Evolutionary conservation across 1,140 invertebrate genomes (phyloP), one percentile per base, ranked within the genome.

Genomic region (Liolophura sinensis): DNA sequence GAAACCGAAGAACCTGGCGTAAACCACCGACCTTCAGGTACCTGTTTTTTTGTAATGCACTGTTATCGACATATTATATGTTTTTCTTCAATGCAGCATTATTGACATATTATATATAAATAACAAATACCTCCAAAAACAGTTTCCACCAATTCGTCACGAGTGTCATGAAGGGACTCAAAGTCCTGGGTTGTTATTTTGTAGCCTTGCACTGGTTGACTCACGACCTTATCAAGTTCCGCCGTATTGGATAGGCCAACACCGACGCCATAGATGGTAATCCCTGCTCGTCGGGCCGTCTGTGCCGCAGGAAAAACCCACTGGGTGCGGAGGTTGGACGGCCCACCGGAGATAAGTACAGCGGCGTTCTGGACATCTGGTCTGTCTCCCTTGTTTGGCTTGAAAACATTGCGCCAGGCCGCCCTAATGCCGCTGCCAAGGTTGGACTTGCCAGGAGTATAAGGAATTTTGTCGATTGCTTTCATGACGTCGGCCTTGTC

Each of bases 161-260:
- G 31, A 9, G 31, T 40, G 9, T 40, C 62, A 25, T 63, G 51
- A 12, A 82, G 64, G 50, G 77, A 73, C 62, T 81, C 78, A 67
- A 80, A 81, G 31, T 69, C 52, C 9, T 73, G 59, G 1, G 81
- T 78, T 58, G 67, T 72, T 55, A 81, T 78, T 18, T 64, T 73
- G 57, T 78, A 76, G 0, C 69, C 67, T 16, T 20, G n/a, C 0
- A 71, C 67, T 27, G 78, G 76, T 25, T 69, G 61, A 0, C 73
- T 70, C 4, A 76, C 75, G 58, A 79, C 76, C 9, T 65, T 71
- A 52, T 78, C 59, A 15, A 81, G 57, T 48, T 81, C 79, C 14
- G 67, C 63, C 12, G 73, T 75, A 60, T 79, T 75, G 1, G 62
- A 57, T 47, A 81, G 62, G 11, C 75, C 79, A 51, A 81, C 74